These are phyloP conservation scores for Chesias legatella DNA, from an alignment of 2,888 invertebrate genomes.

Conservation along the genomic window DNA sequence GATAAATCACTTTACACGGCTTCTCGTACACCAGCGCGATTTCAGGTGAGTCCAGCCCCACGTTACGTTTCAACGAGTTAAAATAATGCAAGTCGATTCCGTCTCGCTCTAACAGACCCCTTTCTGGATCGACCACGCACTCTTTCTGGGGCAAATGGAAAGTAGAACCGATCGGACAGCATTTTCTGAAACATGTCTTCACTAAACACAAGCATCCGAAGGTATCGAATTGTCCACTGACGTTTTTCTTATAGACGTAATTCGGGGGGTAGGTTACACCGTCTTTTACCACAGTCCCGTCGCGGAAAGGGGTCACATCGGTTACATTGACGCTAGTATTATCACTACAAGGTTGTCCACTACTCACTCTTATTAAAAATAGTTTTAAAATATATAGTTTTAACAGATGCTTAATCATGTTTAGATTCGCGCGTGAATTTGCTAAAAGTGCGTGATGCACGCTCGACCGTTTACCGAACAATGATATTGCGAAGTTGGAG, in stretches of 20 bases:
- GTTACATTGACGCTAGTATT: slow-evolving; percentile 48
- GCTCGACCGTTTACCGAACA: neutral
- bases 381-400: slow-evolving; percentile 18
- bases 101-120: slow-evolving; percentile 37
- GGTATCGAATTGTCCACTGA: slow-evolving; percentile 40
- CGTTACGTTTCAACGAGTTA: slow-evolving; percentile 31
- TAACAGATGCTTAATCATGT: slow-evolving; percentile 30
- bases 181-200: slow-evolving; percentile 56
- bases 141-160: slow-evolving; percentile 11
- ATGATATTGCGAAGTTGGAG: neutral
- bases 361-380: slow-evolving; percentile 29
- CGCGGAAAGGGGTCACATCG: slow-evolving; percentile 27
- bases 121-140: slow-evolving; percentile 35
- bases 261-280: slow-evolving; percentile 45
- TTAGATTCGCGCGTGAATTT: slow-evolving; percentile 6
- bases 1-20: slow-evolving; percentile 38
- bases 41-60: slow-evolving; percentile 33
- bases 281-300: slow-evolving; percentile 38
- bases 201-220: slow-evolving; percentile 59
- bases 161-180: slow-evolving; percentile 52
- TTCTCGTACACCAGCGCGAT: slow-evolving; percentile 39
- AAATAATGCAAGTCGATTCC: slow-evolving; percentile 43
- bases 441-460: slow-evolving; percentile 6
- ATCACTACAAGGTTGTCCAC: slow-evolving; percentile 44
- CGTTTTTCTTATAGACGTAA: slow-evolving; percentile 43